Conservation (phyloP, 2,797 vertebrate species). For the Fringilla coelebs region DNA sequence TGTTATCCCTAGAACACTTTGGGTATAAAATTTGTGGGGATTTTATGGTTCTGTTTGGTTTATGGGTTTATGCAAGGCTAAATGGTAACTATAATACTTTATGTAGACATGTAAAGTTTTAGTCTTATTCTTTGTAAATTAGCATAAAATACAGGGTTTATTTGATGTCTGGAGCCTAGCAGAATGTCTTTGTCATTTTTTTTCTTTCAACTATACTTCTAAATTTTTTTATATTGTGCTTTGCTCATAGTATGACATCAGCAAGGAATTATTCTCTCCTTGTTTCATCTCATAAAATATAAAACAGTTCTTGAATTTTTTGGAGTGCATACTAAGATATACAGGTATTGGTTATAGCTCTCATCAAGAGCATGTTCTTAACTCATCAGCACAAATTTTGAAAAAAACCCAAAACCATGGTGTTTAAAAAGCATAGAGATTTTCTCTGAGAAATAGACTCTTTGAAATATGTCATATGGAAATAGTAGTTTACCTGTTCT, state of each 20-base stretch:
- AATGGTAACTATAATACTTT: not conserved
- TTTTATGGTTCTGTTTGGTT: not conserved
- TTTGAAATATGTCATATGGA: not conserved
- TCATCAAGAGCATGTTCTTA: not conserved
- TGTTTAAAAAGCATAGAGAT: not conserved
- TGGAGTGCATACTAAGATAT: not conserved
- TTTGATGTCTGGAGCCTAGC: not conserved
- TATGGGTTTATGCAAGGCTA: not conserved
- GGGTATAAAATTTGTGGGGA: not conserved
- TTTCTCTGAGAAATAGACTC: not conserved
- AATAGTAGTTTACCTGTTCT: not conserved
- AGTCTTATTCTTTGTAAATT: not conserved
- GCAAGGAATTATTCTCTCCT: not conserved
- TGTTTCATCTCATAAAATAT: not conserved
- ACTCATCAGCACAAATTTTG: not conserved
- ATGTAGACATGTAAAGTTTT: not conserved
- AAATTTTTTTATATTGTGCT: not conserved
- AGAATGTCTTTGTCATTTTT: not conserved
- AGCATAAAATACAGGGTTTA: not conserved
- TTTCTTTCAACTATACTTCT: not conserved
- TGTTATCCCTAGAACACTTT: not conserved
- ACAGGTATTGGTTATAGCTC: not conserved
- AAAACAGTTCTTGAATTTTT: not conserved
- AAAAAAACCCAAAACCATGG: not conserved
- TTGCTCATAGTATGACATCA: not conserved